A percentile compares a stretch with the other conserved stretches of the same genome.
These are phyloP conservation scores for Acheta domesticus DNA, from an alignment of 2,888 invertebrate genomes.

Conservation along the genomic window DNA sequence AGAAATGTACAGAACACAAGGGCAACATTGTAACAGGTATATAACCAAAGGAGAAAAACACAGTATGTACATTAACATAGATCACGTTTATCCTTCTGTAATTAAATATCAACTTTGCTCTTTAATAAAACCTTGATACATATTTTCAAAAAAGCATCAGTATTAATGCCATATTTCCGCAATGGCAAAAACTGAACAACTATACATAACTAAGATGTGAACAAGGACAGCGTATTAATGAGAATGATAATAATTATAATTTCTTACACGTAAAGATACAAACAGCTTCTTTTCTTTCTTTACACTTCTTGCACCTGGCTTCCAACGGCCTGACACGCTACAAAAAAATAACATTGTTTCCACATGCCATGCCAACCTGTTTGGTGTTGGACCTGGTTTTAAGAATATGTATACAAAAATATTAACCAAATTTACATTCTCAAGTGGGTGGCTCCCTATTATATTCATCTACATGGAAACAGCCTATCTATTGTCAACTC, in stretches of 20 bases:
- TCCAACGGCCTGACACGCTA: slow-evolving; percentile 30
- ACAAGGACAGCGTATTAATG: slow-evolving; percentile 31
- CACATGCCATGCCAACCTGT: slow-evolving; percentile 25
- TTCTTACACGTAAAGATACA: slow-evolving; percentile 37
- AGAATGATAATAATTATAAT: slow-evolving; percentile 33
- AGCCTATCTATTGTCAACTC: slow-evolving; percentile 25
- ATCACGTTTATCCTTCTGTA: slow-evolving; percentile 3
- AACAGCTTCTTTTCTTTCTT: slow-evolving; percentile 33
- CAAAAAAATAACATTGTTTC: slow-evolving; percentile 34
- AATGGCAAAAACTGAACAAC: slow-evolving; percentile 29
- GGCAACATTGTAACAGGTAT: slow-evolving; percentile 11
- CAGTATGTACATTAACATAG: slow-evolving; percentile 22
- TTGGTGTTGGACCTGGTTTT: slow-evolving; percentile 33
- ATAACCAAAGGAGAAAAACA: slow-evolving; percentile 21
- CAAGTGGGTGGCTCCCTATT: slow-evolving; percentile 30
- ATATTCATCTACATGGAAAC: slow-evolving; percentile 25
- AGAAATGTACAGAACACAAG: not conserved
- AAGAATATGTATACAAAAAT: slow-evolving; percentile 38
- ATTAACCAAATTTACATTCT: slow-evolving; percentile 38
- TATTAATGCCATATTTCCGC: slow-evolving; percentile 22
- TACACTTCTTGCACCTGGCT: slow-evolving; percentile 30
- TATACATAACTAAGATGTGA: slow-evolving; percentile 33
- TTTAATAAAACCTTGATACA: slow-evolving; percentile 29
- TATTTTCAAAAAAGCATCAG: slow-evolving; percentile 27
- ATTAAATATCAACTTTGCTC: slow-evolving; percentile 30